Evolutionary conservation across 1,140 invertebrate genomes (phyloP), one percentile per base, ranked within the genome.

Genomic region (Zaprionus camerounensis): DNA sequence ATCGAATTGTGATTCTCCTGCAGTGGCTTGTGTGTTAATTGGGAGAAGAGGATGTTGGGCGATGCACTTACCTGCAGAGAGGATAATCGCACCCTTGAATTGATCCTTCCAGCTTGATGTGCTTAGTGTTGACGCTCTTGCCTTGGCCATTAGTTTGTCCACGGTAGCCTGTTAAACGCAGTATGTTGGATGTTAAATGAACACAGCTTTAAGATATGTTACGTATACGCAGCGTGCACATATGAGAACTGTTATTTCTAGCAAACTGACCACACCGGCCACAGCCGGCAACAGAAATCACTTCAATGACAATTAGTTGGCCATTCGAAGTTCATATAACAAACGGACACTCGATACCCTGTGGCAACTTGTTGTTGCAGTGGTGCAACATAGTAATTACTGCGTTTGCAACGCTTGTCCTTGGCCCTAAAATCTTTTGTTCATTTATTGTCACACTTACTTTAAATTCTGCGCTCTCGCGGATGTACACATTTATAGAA

Each of bases 41-140:
- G 38, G 5, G 5, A n/a, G 15, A 5, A 17, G 7, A 3, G 41
- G 41, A n/a, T 17, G n/a, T 9, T 17, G 7, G 24, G 5, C n/a
- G 2, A 2, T 17, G 7, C 36, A 20, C 91, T 93, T 94, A 96
- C 98, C 98, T 92, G 98, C 95, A 86, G 96, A 98, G 22, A 99
- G 98, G 4, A 98, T 98, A 66, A 99, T 94, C 11, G 98, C 99
- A 93, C 99, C 98, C 80, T 97, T 94, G 92, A 99, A 99, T 93
- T 99, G 99, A 93, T 99, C 99, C 93, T 97, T 98, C 99, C 99
- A 99, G 0, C 98, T 98, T 15, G 97, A 98, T 17, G 98, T 99
- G 34, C 98, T 98, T 56, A 99, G 95, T 73, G 99, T 94, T 7
- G 98, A 98, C 24, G 97, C 97, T 93, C 99, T 99, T 26, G 98